Base-by-base conservation (phyloP, 2,888 invertebrate species). In the Habroteleia sp. region DNA sequence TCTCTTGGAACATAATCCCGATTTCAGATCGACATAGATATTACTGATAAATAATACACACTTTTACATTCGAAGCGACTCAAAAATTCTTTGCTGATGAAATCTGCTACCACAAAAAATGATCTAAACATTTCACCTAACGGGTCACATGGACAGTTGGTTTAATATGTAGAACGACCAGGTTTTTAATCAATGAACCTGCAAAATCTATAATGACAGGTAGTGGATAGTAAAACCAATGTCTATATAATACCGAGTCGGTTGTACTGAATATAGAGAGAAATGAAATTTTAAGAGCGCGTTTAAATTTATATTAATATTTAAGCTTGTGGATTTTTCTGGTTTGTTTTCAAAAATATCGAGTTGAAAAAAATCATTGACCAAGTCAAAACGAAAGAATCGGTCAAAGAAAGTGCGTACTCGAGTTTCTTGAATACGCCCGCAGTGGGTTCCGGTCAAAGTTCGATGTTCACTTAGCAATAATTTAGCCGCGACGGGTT, bases 391-490 rank as follows among this genome's bases (percentile, higher is more conserved):
- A 6, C 7, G 5, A 11, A 14, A 42, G 46, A 37, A 33, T 52
- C 13, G 27, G 17, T 5, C n/a, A 44, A 56, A 46, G 63, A 66
- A 63, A 58, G 52, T 74, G 58, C 29, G 44, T 52, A 52, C 6
- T 42, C 54, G 60, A 42, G 46, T 44, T 42, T 48, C 41, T 62
- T 31, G 56, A 46, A 27, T 17, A 58, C 65, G 33, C 20, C 25
- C 31, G 23, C 37, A 71, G 76, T 72, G 76, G 66, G 48, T 77
- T 65, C 75, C 79, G 83, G 81, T 84, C 81, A 84, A 83, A 84
- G 82, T 82, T 84, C 81, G 81, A 79, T 80, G 82, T 82, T 81
- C 82, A 79, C 81, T 84, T 83, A 82, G 82, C 82, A 85, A 85
- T 85, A 84, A 85, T 84, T 85, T 82, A 85, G 81, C 65, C 77